These are phyloP conservation scores for Alaudala cheleensis DNA, from an alignment of 2,113 vertebrate genomes.

Conservation along the genomic window DNA sequence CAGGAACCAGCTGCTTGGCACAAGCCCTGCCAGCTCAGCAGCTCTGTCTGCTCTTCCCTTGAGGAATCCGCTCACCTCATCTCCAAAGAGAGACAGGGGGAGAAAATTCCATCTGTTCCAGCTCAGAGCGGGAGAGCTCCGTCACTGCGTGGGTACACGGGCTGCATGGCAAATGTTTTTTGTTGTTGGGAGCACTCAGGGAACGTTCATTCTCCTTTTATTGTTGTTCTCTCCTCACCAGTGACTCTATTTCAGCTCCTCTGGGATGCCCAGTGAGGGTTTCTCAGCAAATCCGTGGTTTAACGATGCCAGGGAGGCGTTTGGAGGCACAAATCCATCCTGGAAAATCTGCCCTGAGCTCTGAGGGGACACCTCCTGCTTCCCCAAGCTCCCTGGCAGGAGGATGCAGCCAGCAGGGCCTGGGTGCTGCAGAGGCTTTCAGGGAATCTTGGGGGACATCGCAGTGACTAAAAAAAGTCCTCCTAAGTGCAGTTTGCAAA, in stretches of 20 bases:
- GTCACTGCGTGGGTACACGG: slow-evolving; percentile 32
- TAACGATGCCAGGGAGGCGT: slow-evolving; percentile 20
- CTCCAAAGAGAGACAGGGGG: slow-evolving; percentile 53
- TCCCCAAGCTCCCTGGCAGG: neutral
- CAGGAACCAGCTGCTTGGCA: slow-evolving; percentile 56
- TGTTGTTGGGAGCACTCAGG: slow-evolving; percentile 62
- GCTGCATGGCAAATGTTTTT: slow-evolving; percentile 49
- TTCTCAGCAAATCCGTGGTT: slow-evolving; percentile 42
- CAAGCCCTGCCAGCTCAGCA: slow-evolving; percentile 63
- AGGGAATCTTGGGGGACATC: neutral
- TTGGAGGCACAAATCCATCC: slow-evolving; percentile 12
- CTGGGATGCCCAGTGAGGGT: slow-evolving; percentile 18
- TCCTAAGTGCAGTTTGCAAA: accelerated
- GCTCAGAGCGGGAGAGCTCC: slow-evolving; percentile 51
- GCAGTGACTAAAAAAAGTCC: neutral
- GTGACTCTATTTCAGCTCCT: slow-evolving; percentile 52
- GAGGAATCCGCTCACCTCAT: slow-evolving; percentile 70
- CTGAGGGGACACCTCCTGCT: neutral
- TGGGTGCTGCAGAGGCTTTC: accelerated
- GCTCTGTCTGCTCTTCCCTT: slow-evolving; percentile 33
- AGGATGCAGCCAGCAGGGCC: neutral
- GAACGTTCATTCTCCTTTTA: slow-evolving; percentile 58
- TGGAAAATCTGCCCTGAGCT: neutral
- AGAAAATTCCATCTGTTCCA: slow-evolving; percentile 66
- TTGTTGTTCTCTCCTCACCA: slow-evolving; percentile 61